Base-by-base conservation (phyloP, 2,113 vertebrate species). In the Pterocles burchelli region DNA sequence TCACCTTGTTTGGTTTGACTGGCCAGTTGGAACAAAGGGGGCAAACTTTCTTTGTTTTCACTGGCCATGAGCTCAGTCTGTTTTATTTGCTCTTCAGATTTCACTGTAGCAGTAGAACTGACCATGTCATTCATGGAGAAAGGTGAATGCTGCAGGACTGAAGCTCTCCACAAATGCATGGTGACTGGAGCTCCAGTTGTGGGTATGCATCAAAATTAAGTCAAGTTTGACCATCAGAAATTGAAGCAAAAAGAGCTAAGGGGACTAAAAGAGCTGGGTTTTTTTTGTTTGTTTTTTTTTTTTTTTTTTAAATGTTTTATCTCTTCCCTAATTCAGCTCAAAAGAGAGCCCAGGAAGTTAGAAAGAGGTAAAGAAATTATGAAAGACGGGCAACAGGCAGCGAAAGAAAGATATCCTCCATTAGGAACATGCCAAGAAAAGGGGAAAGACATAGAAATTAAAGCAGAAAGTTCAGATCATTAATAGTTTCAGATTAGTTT, bases 251-350 rank as follows among this genome's bases (percentile, higher is more conserved):
- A 76, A 51, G 8, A 54, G 6, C 16, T 84, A 80, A 52, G n/a
- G 4, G 3, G 6, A 58, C 8, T 41, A 86, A 13, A 34, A 34
- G 3, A 52, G 13, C 7, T 68, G 22, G 3, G 1, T 0, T 28
- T 54, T 41, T 71, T 65, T 12, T 31, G 3, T 38, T 38, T 38
- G 38, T 38, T 38, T 38, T 8, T 38, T 38, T 38, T 8, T 38
- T 38, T 38, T 28, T 54, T 41, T 71, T 65, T 12, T 31, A 4
- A 1, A 28, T 28, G 3, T 61, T 75, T 61, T 61, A 17, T 48
- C 21, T 20, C 33, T 59, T 90, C 10, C 9, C 16, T 28, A 57
- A 68, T 34, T 65, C 24, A 83, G 11, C 10, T 72, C 41, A 68
- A 79, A 54, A 79, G 31, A 82, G 26, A 88, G 21, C 3, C 6